phyloP scores from a whole-genome alignment of 2,888 invertebrate species.

The Eremobia ochroleuca region DNA sequence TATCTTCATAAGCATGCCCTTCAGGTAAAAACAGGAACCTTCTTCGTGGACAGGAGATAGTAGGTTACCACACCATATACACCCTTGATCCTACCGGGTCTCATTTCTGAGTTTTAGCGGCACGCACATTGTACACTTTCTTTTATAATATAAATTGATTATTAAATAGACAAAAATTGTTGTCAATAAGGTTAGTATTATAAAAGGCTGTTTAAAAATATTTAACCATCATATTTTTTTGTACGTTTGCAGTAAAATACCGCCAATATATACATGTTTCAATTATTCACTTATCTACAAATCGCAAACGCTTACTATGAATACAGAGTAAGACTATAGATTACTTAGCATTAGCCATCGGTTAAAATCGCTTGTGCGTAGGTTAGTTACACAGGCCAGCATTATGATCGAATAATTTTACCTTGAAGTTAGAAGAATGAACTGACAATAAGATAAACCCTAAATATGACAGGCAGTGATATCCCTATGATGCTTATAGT shows the following conservation, averaged over 20 bases:
- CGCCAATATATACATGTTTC: not conserved
- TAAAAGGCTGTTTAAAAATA: conserved; percentile 17
- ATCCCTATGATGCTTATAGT: not conserved
- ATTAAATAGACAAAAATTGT: not conserved
- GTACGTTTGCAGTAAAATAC: not conserved
- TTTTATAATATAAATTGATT: too few relatives aligned
- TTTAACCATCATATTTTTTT: not conserved
- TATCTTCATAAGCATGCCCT: too few relatives aligned
- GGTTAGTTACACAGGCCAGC: conserved; percentile 19
- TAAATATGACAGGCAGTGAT: not conserved
- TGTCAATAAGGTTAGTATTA: not conserved
- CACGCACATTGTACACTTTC: too few relatives aligned
- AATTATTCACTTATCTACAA: not conserved
- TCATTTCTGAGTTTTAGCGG: too few relatives aligned
- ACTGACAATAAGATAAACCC: conserved; percentile 6
- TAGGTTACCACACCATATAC: too few relatives aligned
- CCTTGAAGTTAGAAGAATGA: conserved; percentile 33
- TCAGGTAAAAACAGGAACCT: too few relatives aligned
- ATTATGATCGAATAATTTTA: conserved; percentile 34
- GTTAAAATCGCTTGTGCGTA: conserved; percentile 40
- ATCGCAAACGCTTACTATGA: conserved; percentile 30
- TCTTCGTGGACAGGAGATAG: too few relatives aligned
- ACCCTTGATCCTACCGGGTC: too few relatives aligned
- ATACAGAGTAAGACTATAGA: not conserved
- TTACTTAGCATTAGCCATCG: not conserved